Evolutionary conservation across 2,797 vertebrate species (phyloP).

Genomic region (Bradypus variegatus): DNA sequence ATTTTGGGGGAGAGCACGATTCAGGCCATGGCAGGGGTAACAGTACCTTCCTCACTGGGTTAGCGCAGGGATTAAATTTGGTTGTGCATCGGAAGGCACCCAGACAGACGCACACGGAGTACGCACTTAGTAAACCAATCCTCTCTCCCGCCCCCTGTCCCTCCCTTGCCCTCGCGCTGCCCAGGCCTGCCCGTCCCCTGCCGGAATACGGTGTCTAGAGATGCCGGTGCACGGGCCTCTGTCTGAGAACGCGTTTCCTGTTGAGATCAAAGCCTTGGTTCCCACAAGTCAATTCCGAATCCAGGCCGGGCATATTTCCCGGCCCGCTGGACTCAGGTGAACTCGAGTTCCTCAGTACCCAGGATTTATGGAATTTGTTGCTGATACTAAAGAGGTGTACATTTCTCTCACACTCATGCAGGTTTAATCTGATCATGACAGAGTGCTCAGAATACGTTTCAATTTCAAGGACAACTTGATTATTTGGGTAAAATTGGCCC

Average conservation of each 20-base stretch:
- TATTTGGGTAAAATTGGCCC: neutral
- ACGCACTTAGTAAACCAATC: neutral
- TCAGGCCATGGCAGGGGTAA: too few relatives aligned
- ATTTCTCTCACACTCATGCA: neutral
- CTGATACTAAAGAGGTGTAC: conserved; percentile 44
- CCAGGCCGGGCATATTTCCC: neutral
- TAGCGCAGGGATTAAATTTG: accelerated
- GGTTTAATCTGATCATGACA: conserved; percentile 5
- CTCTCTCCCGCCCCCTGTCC: neutral
- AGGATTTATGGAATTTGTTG: conserved; percentile 33
- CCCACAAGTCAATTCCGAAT: conserved; percentile 50
- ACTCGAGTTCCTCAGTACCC: conserved; percentile 29
- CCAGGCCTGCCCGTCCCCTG: neutral
- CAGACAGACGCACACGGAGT: accelerated
- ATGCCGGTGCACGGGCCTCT: neutral
- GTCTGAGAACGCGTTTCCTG: neutral
- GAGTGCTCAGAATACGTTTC: neutral
- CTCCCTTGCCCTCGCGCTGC: neutral
- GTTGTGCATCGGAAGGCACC: neutral
- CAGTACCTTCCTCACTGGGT: neutral
- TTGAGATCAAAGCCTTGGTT: conserved; percentile 44
- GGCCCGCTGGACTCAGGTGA: conserved; percentile 14
- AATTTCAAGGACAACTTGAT: conserved; percentile 5
- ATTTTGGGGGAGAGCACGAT: too few relatives aligned
- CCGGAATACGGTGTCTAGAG: accelerated